Evolutionary conservation across 53 echinoderm and acorn worm species (phyloP).

Genomic region (Echinarachnius parma): DNA sequence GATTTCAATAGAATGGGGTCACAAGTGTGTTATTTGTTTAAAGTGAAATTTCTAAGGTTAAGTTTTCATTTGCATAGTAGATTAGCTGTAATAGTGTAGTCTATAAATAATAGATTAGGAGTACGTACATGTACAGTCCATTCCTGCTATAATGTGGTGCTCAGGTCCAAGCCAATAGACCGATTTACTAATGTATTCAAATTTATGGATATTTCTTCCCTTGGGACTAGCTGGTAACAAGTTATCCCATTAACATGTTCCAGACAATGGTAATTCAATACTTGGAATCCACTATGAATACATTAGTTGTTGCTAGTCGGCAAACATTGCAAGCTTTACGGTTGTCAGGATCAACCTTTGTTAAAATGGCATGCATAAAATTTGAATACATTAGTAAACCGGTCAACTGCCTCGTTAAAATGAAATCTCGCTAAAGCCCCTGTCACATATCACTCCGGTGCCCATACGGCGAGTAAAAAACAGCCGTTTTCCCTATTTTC

Average conservation of each 20-base stretch:
- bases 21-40: conserved; percentile 12
- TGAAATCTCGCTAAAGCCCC: conserved; percentile 14
- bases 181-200: too few relatives aligned
- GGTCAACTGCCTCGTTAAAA: conserved; percentile 1
- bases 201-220: too few relatives aligned
- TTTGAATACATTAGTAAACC: conserved; percentile 1
- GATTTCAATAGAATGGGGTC: conserved; percentile 12
- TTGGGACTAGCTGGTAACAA: conserved; percentile 4
- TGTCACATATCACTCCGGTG: conserved; percentile 4
- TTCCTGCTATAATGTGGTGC: conserved; percentile 4
- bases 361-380: conserved; percentile 3
- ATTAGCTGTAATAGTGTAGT: conserved; percentile 10
- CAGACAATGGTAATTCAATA: conserved; percentile 1
- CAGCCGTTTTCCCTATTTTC: too few relatives aligned
- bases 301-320: conserved; percentile 5
- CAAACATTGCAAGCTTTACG: conserved; percentile 1
- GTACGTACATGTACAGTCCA: conserved; percentile 9
- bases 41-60: conserved; percentile 6
- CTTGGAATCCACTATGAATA: conserved; percentile 4
- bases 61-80: conserved; percentile 19
- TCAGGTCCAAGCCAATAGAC: too few relatives aligned
- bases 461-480: background rate
- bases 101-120: conserved; percentile 11
- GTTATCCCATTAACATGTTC: conserved; percentile 4
- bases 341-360: conserved; percentile 4